phyloP scores from a whole-genome alignment of 2,113 vertebrate species.

The Eublepharis macularius region DNA sequence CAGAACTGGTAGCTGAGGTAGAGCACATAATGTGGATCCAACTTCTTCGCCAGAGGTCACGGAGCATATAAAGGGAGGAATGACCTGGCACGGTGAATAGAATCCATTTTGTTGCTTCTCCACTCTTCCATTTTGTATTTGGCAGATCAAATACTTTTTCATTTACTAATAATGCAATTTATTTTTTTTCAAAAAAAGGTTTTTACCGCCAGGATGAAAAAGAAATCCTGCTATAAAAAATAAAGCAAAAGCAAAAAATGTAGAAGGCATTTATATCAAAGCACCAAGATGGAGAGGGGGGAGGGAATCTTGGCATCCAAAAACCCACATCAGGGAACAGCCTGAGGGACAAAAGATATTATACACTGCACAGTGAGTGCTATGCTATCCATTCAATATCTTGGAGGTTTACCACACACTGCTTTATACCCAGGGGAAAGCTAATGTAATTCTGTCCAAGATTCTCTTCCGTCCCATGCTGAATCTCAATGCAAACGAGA shows the following conservation, averaged over 20 bases:
- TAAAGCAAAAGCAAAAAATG: background rate
- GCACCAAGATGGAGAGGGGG: background rate
- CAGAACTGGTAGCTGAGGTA: too few species aligned
- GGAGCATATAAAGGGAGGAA: too few species aligned
- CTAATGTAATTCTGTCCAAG: background rate
- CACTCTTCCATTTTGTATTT: background rate
- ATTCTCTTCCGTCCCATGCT: background rate
- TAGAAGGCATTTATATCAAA: background rate
- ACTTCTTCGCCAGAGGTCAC: too few species aligned
- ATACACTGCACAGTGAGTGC: rapidly evolving
- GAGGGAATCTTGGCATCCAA: background rate
- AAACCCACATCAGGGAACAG: background rate
- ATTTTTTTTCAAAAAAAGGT: background rate
- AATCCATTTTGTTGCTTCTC: background rate
- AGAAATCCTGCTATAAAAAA: background rate
- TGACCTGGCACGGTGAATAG: too few species aligned
- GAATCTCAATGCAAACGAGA: slow-evolving; percentile 14
- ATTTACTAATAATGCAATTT: background rate
- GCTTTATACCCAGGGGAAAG: background rate
- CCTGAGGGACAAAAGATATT: background rate
- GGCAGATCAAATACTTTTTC: slow-evolving; percentile 1
- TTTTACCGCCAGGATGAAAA: background rate
- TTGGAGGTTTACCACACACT: background rate
- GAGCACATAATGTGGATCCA: too few species aligned
- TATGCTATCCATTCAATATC: background rate